phyloP scores from a whole-genome alignment of 1,140 invertebrate genomes.

The Oscheius sp. region DNA sequence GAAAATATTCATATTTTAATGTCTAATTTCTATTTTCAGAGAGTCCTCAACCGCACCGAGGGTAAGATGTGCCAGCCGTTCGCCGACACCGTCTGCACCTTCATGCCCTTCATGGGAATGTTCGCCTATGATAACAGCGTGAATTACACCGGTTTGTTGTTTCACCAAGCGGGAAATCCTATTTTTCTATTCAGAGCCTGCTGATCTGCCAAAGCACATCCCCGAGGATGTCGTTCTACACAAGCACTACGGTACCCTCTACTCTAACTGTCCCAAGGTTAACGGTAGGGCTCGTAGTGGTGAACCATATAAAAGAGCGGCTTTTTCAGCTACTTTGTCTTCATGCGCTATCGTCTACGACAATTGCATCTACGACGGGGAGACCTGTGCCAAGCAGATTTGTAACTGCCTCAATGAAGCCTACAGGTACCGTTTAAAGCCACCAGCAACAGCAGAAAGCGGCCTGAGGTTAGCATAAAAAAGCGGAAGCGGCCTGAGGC shows the following conservation, averaged over 20 bases:
- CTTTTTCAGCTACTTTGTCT: constrained; percentile 5
- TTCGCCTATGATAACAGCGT: constrained; percentile 12
- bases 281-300: background rate
- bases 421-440: background rate
- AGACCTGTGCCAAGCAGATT: constrained; percentile 14
- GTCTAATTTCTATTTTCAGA: background rate
- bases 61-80: background rate
- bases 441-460: too few species aligned
- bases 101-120: background rate
- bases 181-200: background rate
- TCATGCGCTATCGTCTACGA: constrained; percentile 6
- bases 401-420: constrained; percentile 16
- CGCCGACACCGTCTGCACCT: background rate
- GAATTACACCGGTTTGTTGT: constrained; percentile 14
- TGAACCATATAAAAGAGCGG: background rate
- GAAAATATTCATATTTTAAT: background rate
- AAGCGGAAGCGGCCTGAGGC: too few species aligned
- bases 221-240: background rate
- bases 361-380: constrained; percentile 4
- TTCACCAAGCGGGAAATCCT: background rate
- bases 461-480: too few species aligned
- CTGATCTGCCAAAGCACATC: background rate
- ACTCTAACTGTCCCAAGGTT: constrained; percentile 7
- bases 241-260: background rate
- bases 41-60: background rate